Evolutionary conservation across 2,888 invertebrate species (phyloP), one percentile per base, ranked within the genome.

Genomic region (Epinotia bilunana): DNA sequence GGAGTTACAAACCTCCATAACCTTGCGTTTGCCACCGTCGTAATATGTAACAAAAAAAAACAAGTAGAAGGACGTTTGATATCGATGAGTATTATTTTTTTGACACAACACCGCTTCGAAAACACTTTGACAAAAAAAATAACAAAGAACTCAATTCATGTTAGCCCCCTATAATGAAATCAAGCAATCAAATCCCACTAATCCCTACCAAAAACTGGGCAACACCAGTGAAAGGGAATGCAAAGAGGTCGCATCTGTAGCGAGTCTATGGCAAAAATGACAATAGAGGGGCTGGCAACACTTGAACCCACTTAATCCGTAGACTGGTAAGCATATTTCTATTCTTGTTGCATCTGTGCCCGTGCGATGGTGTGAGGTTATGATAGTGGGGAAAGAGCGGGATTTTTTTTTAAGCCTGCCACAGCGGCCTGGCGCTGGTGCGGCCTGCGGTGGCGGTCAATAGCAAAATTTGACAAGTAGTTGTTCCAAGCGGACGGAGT

Each of bases 261-360:
- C 72, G 67, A 55, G 77, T 74, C 72, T 73, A 73, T 73, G 76
- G 74, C 77, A 78, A 77, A 78, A 78, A 79, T 79, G 77, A 79
- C 79, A 79, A 79, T 78, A 69, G 77, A 67, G 65, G 68, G 72
- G 68, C 61, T 69, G 62, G 74, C 69, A 74, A 73, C 76, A 75
- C 78, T 78, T 78, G 78, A 78, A 78, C 75, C 80, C 78, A 79
- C 79, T 80, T 79, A 79, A 79, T 78, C 78, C 78, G 77, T 53
- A 71, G 60, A 62, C 75, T 73, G 69, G 73, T 73, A 78, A 74
- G 74, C 78, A 78, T 79, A 78, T 79, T 80, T 78, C 79, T 78
- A 79, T 80, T 80, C 78, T 79, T 79, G 75, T 61, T 80, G 72
- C 80, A 80, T 80, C 80, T 80, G 80, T 78, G 80, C 76, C 80